Evolutionary conservation across 1,140 invertebrate species (phyloP), one percentile per base, ranked within the genome.

Genomic region (Heliconius melpomene): DNA sequence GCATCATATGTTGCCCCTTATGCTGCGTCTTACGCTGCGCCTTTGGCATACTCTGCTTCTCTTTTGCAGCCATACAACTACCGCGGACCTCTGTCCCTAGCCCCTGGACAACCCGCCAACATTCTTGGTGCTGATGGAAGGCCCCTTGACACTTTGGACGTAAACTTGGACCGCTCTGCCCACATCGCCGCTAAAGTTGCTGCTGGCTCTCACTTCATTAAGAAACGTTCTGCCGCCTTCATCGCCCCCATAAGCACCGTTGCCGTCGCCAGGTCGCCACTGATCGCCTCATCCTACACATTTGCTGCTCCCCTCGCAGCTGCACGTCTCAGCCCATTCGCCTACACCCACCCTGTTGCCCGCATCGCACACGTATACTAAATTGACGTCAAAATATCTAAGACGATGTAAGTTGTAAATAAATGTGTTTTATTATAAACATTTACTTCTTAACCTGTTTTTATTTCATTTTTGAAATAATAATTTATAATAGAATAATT

Each of bases 101-200:
- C 90, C 32, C 91, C 92, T 72, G 90, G 91, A 9, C 91, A 93
- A 75, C 93, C 94, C 38, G 94, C 94, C 77, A 90, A 89, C 79
- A 93, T 94, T 72, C 72, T 94, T 75, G 90, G 88, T 29, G 82
- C 87, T 79, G 93, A 94, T 77, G 93, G 93, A 83, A 92, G 93
- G 79, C 93, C 93, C 9, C 80, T 94, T 20, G 94, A 94, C 77
- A 94, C 94, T 11, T 75, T 93, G 75, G 93, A 93, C 11, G 94
- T 94, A 18, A 91, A 94, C 86, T 84, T 94, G 74, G 95, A 95
- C 81, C 84, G 92, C 78, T 86, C 95, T 72, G 93, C 94, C 73
- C 90, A 94, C 84, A 86, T 87, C 77, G 88, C 88, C 75, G 89
- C 90, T 52, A 93, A 91, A 82, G 88, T 89, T 13, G 78, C 92